Conservation (phyloP, 92 coral and sea anemone genomes). For the Meandrina meandrites region DNA sequence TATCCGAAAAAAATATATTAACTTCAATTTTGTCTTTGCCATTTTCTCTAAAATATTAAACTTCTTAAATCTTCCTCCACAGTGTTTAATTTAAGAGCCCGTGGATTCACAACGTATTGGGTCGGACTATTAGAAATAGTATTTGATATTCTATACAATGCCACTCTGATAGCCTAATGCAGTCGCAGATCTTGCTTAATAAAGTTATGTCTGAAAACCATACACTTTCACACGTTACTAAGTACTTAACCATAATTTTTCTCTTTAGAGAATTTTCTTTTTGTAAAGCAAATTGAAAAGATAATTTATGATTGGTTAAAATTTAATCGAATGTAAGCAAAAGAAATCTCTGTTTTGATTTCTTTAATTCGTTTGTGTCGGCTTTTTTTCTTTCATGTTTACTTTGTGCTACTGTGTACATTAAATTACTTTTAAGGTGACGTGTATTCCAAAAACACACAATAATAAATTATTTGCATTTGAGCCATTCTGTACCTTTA, state of each 20-base stretch:
- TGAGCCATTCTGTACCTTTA: neutral
- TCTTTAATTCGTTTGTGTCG: conserved; percentile 25
- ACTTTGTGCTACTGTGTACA: conserved; percentile 24
- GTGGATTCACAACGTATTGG: neutral
- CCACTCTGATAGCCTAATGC: neutral
- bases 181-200: neutral
- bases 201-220: neutral
- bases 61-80: neutral
- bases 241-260: neutral
- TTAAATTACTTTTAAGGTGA: neutral
- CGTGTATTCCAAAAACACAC: conserved; percentile 1
- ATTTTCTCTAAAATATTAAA: neutral
- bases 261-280: neutral
- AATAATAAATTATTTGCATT: neutral
- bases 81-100: neutral
- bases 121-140: neutral
- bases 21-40: neutral
- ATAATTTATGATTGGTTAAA: conserved; percentile 5
- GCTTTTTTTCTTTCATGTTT: neutral
- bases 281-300: neutral
- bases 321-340: conserved; percentile 16
- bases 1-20: neutral
- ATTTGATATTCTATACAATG: neutral
- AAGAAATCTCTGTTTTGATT: neutral
- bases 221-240: neutral